phyloP scores from a whole-genome alignment of 2,113 vertebrate species.

The Stegastes partitus region DNA sequence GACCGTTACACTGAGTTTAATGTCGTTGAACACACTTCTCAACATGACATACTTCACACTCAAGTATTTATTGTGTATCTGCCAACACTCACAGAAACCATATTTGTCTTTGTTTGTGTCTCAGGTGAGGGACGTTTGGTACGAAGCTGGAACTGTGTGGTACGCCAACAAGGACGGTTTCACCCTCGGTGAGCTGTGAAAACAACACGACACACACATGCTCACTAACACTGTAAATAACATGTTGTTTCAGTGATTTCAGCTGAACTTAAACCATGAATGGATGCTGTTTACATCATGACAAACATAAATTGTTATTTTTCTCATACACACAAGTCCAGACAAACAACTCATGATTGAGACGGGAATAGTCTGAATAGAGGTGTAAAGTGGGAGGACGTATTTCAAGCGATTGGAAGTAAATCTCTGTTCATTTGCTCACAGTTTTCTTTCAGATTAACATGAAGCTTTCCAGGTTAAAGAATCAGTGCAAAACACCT shows the following conservation, averaged over 20 bases:
- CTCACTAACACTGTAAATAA: neutral
- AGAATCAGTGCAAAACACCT: too few relatives aligned
- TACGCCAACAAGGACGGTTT: constrained; percentile 89
- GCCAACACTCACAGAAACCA: too few relatives aligned
- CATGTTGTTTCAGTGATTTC: too few relatives aligned
- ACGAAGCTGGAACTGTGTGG: constrained; percentile 93
- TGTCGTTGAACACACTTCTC: neutral
- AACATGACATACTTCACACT: neutral
- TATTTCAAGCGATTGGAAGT: too few relatives aligned
- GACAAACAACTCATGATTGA: neutral
- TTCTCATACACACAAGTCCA: constrained; percentile 7
- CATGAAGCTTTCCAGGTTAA: too few relatives aligned
- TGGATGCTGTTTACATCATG: too few relatives aligned
- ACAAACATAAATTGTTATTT: too few relatives aligned
- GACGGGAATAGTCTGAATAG: neutral
- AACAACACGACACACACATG: constrained; percentile 1
- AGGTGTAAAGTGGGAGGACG: neutral
- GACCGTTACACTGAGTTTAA: too few relatives aligned
- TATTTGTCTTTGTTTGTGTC: neutral
- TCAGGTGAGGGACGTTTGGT: constrained; percentile 89
- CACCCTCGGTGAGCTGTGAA: constrained; percentile 84
- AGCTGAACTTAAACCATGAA: too few relatives aligned
- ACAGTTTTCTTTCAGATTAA: too few relatives aligned
- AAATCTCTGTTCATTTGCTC: too few relatives aligned
- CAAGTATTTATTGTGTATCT: too few relatives aligned